These are phyloP conservation scores for Silurus meridionalis DNA, from an alignment of 2,113 vertebrate genomes.

Conservation along the genomic window DNA sequence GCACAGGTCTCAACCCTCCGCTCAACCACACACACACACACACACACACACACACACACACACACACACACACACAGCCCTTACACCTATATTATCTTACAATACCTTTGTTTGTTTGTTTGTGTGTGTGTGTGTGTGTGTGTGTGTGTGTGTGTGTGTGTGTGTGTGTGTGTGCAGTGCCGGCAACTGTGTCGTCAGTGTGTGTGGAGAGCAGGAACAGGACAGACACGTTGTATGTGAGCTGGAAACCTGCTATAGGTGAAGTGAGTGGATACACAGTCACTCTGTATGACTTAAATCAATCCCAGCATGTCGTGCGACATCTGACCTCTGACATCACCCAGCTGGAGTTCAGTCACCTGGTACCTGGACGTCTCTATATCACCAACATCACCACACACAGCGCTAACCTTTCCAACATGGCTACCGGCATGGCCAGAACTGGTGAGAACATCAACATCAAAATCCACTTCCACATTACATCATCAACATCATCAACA, in stretches of 20 bases:
- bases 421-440: constrained; percentile 72
- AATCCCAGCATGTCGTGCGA: constrained; percentile 74
- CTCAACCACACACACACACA: background rate
- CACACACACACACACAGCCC: background rate
- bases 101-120: background rate
- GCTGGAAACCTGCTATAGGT: constrained; percentile 79
- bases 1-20: constrained; percentile 76
- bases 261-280: constrained; percentile 85
- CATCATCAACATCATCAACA: no score
- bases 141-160: constrained; percentile 14
- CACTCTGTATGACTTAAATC: constrained; percentile 81
- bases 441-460: constrained; percentile 75
- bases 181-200: constrained; percentile 80
- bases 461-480: background rate
- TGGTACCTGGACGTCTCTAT: constrained; percentile 87
- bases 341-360: constrained; percentile 73
- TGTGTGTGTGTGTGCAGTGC: constrained; percentile 71
- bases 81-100: background rate
- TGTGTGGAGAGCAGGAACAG: constrained; percentile 75
- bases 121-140: constrained; percentile 24
- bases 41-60: no score
- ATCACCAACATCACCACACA: constrained; percentile 78
- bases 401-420: constrained; percentile 84
- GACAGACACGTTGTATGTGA: constrained; percentile 80
- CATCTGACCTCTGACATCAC: constrained; percentile 65